Evolutionary conservation across 2,113 vertebrate genomes (phyloP), one percentile per base, ranked within the genome.

Genomic region (Bucco capensis): DNA sequence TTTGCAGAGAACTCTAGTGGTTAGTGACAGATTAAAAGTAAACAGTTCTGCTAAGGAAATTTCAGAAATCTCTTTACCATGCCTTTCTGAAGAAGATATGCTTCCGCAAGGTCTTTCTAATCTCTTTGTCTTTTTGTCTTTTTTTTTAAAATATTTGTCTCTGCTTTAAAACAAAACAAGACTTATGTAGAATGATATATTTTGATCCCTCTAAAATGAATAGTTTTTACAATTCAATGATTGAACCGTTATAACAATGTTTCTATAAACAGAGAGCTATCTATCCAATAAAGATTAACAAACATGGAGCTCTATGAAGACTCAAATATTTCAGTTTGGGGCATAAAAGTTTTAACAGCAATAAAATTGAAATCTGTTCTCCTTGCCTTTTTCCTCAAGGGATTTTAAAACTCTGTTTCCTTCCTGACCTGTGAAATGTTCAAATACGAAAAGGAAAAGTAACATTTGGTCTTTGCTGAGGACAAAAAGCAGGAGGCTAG

Each of bases 211-310:
- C 57, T 88, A 83, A 94, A 91, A 83, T 58, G 72, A 92, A 83
- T 95, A 3, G 37, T 87, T 96, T 95, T 94, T 96, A 67, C 82
- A 95, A 88, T 93, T 95, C 82, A 78, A 10, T 89, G 84, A 87
- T 93, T 91, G 56, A 94, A 89, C 51, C 50, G 80, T 96, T 95
- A 94, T 86, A 84, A 69, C 35, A 80, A 58, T 42, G 12, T 90
- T 93, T 96, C 86, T 71, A 81, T 91, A 93, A 94, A 95, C 85
- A 96, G 37, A 93, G 80, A 86, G 95, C 88, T 89, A 81, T 80
- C 70, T 31, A 83, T 84, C 75, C 54, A 95, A 91, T 94, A 91
- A 95, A 75, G 53, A 86, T 35, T 51, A 89, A 73, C 44, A 76
- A 74, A 65, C 31, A 66, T 31, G 74, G 86, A 84, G 44, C 25